Evolutionary conservation across 2,888 invertebrate species (phyloP).

Genomic region (Ecdyonurus torrentis): DNA sequence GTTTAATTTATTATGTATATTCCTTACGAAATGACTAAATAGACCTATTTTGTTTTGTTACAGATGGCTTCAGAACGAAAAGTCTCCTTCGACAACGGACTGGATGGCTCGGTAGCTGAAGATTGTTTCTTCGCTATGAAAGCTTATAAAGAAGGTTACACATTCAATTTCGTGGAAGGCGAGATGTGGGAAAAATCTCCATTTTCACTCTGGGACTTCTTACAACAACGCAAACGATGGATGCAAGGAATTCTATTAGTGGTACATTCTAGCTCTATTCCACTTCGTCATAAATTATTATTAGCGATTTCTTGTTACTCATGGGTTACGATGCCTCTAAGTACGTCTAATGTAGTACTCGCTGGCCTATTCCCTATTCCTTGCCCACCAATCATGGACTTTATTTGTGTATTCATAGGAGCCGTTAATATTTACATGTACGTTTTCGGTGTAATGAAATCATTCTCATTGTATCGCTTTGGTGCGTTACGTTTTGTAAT

Average conservation of each 20-base stretch:
- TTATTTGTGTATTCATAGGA: conserved; percentile 77
- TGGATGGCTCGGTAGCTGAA: conserved; percentile 95
- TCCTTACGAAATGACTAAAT: no score
- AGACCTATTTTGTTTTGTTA: no score
- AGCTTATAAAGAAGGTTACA: conserved; percentile 75
- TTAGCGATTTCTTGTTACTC: conserved; percentile 83
- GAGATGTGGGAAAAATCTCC: conserved; percentile 99
- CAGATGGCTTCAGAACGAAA: conserved; percentile 78
- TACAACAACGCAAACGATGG: conserved; percentile 94
- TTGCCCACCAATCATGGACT: conserved; percentile 66
- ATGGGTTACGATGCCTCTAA: conserved; percentile 89
- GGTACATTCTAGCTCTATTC: conserved; percentile 72
- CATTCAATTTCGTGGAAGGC: conserved; percentile 91
- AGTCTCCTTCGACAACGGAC: conserved; percentile 90
- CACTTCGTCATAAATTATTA: conserved; percentile 58
- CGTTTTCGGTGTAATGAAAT: conserved; percentile 92
- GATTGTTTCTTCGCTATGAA: conserved; percentile 96
- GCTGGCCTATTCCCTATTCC: conserved; percentile 76
- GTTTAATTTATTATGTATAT: no score
- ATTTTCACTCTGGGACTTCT: conserved; percentile 84
- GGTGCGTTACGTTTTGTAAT: conserved; percentile 61
- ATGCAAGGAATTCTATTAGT: conserved; percentile 80
- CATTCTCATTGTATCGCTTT: conserved; percentile 77
- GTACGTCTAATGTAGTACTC: conserved; percentile 74
- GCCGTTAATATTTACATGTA: conserved; percentile 96